Percentiles rank a stretch among this genome's conserved stretches.
Evolutionary conservation across 1,140 invertebrate species (phyloP).

Genomic region (Conopomorpha cramerella): DNA sequence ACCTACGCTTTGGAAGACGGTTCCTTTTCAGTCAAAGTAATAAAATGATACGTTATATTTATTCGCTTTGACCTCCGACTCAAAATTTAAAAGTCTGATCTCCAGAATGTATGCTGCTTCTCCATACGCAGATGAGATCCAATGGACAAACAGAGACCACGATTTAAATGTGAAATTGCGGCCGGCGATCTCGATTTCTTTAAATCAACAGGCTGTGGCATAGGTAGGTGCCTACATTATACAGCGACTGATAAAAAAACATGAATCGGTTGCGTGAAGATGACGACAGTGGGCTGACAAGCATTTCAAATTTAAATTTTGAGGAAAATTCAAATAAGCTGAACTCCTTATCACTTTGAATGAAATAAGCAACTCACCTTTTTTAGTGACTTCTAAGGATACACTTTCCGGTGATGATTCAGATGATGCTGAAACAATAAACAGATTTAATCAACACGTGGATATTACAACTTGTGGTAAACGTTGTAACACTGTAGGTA

Average conservation of each 20-base stretch:
- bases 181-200: conserved; percentile 37
- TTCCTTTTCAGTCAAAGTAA: too few species aligned
- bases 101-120: too few species aligned
- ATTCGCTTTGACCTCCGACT: conserved; percentile 43
- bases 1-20: too few species aligned
- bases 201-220: conserved; percentile 29
- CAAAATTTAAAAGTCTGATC: too few species aligned
- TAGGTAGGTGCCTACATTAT: too few species aligned
- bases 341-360: too few species aligned
- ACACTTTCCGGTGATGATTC: conserved; percentile 37
- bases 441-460: not conserved
- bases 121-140: conserved; percentile 44
- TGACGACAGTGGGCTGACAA: conserved; percentile 17
- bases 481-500: conserved; percentile 1
- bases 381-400: conserved; percentile 35
- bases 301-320: conserved; percentile 45
- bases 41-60: conserved; percentile 51
- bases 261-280: conserved; percentile 16
- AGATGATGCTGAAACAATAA: conserved; percentile 39
- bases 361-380: conserved; percentile 35
- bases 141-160: conserved; percentile 43
- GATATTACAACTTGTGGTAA: not conserved
- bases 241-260: conserved; percentile 32
- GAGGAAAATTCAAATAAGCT: too few species aligned
- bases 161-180: conserved; percentile 48